Evolutionary conservation across 1,140 invertebrate species (phyloP), one percentile per base, ranked within the genome.

Genomic region (Trichoplusia ni): DNA sequence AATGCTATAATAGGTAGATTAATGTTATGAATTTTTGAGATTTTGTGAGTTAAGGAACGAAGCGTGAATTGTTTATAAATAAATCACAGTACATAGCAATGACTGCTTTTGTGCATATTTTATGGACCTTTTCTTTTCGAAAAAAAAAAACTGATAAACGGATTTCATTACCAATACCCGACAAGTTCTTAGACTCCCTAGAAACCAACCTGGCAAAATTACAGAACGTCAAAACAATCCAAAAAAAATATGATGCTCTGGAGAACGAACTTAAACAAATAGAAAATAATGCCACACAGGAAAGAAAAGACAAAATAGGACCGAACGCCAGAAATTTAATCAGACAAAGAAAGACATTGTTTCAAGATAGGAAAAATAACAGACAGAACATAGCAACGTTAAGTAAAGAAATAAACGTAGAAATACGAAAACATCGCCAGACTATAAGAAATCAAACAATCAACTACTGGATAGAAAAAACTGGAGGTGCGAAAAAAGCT

Each of bases 241-340:
- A 69, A 27, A 56, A 56, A 49, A 69, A 64, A 35, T 73, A 73
- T 27, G 56, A 73, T 18, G n/a, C 29, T 11, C 13, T 73, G 19
- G 64, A 73, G 61, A 21, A 66, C 13, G 60, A 63, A 68, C 1
- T 72, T 42, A 66, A 64, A 69, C 29, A 58, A 60, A 64, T 21
- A 9, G 25, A 54, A 9, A 63, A 23, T 4, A 63, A 62, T 7
- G 4, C 21, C 11, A 31, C 7, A 62, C 31, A 2, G 40, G 9
- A 46, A 35, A 3, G 1, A 7, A 71, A 71, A 66, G 68, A 74
- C 9, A 71, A 29, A 51, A 5, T 74, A 40, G 71, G 68, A 61
- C 19, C 38, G 9, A 40, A 67, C 59, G 71, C 71, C 33, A 73
- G 71, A 54, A 54, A 47, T 2, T 25, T 73, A 47, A 73, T 69